phyloP scores from a whole-genome alignment of 2,888 invertebrate species.

The Subacronicta megacephala region DNA sequence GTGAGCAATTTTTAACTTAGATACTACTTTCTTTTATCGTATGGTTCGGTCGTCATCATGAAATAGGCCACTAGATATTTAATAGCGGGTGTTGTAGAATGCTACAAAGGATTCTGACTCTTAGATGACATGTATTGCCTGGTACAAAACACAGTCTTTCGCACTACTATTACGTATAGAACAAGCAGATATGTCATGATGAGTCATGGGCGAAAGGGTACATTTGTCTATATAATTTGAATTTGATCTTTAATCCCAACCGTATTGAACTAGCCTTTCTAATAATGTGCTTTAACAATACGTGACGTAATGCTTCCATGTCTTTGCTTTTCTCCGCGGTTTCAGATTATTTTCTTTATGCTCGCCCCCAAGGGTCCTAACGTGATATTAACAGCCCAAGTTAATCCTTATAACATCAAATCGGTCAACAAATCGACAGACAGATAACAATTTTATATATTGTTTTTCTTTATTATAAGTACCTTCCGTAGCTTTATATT shows the following conservation, averaged over 20 bases:
- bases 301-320: slow-evolving; percentile 21
- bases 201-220: background rate
- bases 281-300: background rate
- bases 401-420: too few relatives aligned
- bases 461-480: too few relatives aligned
- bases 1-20: background rate
- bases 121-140: background rate
- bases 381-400: too few relatives aligned
- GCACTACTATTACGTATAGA: background rate
- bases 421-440: too few relatives aligned
- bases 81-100: too few relatives aligned
- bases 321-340: too few relatives aligned
- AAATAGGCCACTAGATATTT: too few relatives aligned
- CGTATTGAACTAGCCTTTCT: background rate
- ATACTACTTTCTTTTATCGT: background rate
- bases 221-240: slow-evolving; percentile 4
- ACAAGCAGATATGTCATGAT: background rate
- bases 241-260: slow-evolving; percentile 17
- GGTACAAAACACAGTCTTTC: background rate
- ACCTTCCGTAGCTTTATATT: too few relatives aligned
- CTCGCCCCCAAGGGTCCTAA: too few relatives aligned
- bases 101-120: too few relatives aligned
- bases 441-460: too few relatives aligned
- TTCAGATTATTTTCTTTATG: too few relatives aligned
- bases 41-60: background rate